Percentiles rank a stretch among this genome's conserved stretches.
Evolutionary conservation across 2,888 invertebrate species (phyloP).

Genomic region (Mesorhabditis sp.): DNA sequence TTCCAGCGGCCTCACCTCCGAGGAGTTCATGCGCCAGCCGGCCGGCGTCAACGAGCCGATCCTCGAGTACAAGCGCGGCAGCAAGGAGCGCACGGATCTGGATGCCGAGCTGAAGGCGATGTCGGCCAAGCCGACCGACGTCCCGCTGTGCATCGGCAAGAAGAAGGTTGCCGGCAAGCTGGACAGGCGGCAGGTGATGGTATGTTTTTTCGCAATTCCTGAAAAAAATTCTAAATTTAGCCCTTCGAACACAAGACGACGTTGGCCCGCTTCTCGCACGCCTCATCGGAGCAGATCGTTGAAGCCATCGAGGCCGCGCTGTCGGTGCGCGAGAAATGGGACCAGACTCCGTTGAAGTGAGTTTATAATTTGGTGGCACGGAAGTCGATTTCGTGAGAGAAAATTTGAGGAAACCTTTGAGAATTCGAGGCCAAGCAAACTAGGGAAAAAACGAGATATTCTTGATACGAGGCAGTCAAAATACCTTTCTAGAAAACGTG

Average conservation of each 20-base stretch:
- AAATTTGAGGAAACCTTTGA: too few relatives aligned
- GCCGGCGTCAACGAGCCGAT: conserved; percentile 61
- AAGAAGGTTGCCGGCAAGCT: conserved; percentile 65
- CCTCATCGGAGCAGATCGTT: conserved; percentile 73
- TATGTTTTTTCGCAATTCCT: conserved; percentile 51
- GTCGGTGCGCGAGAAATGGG: conserved; percentile 82
- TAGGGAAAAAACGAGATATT: background rate
- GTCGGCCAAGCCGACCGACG: conserved; percentile 68
- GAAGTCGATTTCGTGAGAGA: too few relatives aligned
- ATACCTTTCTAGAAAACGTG: conserved; percentile 66
- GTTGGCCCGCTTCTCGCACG: conserved; percentile 87
- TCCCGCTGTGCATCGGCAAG: conserved; percentile 94
- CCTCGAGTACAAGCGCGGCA: conserved; percentile 74
- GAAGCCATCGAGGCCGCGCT: conserved; percentile 64
- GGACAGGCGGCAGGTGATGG: conserved; percentile 72
- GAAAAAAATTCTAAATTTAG: conserved; percentile 60
- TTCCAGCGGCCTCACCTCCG: conserved; percentile 55
- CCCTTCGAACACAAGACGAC: conserved; percentile 84
- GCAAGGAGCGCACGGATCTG: conserved; percentile 71
- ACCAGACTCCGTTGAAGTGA: conserved; percentile 72
- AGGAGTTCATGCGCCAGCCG: conserved; percentile 58
- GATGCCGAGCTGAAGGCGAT: conserved; percentile 28
- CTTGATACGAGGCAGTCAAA: background rate
- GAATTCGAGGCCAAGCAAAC: too few relatives aligned
- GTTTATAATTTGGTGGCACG: background rate